Evolutionary conservation across 2,888 invertebrate species (phyloP).

Genomic region (Notodonta dromedarius): DNA sequence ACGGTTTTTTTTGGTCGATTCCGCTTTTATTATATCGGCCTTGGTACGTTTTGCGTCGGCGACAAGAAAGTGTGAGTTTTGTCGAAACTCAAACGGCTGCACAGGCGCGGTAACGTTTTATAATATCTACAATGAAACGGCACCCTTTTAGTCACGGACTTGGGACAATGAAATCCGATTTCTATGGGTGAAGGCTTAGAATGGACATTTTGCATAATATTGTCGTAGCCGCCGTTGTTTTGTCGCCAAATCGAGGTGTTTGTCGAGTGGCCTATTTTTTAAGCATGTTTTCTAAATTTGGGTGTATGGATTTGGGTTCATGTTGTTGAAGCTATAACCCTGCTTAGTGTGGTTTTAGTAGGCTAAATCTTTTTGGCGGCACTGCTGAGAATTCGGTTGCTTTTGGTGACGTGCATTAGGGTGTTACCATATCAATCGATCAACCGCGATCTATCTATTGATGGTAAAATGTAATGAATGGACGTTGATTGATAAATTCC

Average conservation of each 20-base stretch:
- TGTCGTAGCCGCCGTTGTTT: background rate
- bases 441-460: no score
- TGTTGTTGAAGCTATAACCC: no score
- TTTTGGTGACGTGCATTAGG: no score
- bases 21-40: constrained; percentile 64
- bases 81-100: constrained; percentile 57
- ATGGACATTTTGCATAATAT: constrained; percentile 5
- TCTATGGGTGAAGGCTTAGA: constrained; percentile 20
- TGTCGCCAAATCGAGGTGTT: background rate
- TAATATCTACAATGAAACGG: constrained; percentile 34
- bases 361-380: no score
- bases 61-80: constrained; percentile 64
- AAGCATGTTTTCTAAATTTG: background rate
- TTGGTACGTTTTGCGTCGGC: constrained; percentile 61
- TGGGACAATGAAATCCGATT: constrained; percentile 44
- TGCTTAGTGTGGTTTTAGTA: no score
- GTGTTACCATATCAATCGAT: no score
- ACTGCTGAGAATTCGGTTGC: no score
- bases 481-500: no score
- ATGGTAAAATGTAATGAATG: no score
- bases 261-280: background rate
- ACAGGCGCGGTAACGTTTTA: constrained; percentile 44
- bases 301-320: no score
- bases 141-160: constrained; percentile 64
- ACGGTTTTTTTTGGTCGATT: constrained; percentile 63